Evolutionary conservation across 1,140 invertebrate genomes (phyloP).

Genomic region (Hylaeus anthracinus): DNA sequence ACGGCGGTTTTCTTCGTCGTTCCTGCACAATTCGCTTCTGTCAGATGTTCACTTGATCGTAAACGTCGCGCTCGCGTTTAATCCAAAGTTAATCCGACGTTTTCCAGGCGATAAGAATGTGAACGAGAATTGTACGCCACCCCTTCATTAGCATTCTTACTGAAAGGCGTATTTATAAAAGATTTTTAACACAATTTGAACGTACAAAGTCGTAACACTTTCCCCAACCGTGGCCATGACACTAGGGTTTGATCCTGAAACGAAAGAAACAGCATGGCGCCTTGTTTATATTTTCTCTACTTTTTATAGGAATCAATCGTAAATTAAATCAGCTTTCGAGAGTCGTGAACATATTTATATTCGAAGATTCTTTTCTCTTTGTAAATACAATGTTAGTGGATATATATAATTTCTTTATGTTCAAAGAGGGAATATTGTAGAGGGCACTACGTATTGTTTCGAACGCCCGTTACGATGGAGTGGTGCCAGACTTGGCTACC

Average conservation of each 20-base stretch:
- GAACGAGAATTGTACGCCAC: conserved; percentile 18
- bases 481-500: too few species aligned
- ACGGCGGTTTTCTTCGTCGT: conserved; percentile 11
- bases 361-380: not conserved
- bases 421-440: not conserved
- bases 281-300: not conserved
- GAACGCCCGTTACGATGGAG: not conserved
- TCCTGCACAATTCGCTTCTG: not conserved
- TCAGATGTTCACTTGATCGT: not conserved
- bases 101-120: conserved; percentile 43
- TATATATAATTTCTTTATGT: not conserved
- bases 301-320: too few species aligned
- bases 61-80: too few species aligned
- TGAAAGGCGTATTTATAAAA: not conserved
- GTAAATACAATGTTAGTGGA: not conserved
- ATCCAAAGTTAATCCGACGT: not conserved
- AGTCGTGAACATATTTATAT: not conserved
- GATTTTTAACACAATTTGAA: conserved; percentile 16
- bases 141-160: conserved; percentile 31
- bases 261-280: conserved; percentile 6
- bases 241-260: conserved; percentile 8
- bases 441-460: not conserved
- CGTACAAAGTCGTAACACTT: not conserved
- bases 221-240: not conserved
- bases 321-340: not conserved